Evolutionary conservation across 2,888 invertebrate species (phyloP).

Genomic region (Schizaphis graminum): DNA sequence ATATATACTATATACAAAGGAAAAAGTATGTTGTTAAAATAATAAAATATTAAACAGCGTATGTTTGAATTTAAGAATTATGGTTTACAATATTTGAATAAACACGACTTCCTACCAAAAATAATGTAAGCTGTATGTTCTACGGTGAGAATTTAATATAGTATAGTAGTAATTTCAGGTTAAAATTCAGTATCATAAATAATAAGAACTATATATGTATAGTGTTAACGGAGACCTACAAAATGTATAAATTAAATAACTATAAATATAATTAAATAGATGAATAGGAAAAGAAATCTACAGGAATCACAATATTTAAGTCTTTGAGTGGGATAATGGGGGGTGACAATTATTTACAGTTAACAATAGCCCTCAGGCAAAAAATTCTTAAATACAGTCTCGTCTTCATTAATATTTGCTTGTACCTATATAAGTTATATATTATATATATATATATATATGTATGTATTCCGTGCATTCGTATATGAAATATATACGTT

Average conservation of each 20-base stretch:
- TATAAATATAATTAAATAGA: constrained; percentile 2
- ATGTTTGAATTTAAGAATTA: neutral
- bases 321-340: neutral
- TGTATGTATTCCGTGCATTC: neutral
- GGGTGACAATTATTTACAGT: neutral
- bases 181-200: neutral
- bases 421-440: neutral
- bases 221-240: neutral
- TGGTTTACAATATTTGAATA: neutral
- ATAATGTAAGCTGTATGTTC: neutral
- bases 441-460: neutral
- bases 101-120: neutral
- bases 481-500: neutral
- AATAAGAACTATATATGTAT: neutral
- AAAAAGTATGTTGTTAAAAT: neutral
- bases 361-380: neutral
- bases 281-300: neutral
- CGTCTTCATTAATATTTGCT: neutral
- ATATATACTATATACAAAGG: neutral
- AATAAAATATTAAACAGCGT: neutral
- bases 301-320: neutral
- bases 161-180: neutral
- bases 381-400: neutral
- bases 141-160: neutral
- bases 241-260: neutral